Conservation (phyloP, 2,797 vertebrate species). For the Pygocentrus nattereri region DNA sequence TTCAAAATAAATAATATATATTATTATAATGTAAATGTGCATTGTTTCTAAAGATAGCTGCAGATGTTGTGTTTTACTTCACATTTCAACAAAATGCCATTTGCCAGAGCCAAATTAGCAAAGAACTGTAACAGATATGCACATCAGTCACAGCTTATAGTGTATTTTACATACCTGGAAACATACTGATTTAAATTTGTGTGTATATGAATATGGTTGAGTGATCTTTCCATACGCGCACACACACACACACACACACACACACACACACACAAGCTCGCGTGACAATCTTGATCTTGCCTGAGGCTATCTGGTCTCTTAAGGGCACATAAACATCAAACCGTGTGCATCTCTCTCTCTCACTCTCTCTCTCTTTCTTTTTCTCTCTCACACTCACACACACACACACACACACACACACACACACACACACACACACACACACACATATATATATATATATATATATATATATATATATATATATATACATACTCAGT, state of each 20-base stretch:
- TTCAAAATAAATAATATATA: too few relatives aligned
- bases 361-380: slow-evolving; percentile 23
- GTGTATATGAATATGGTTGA: background rate
- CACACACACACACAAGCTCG: slow-evolving; percentile 47
- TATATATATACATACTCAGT: slow-evolving; percentile 14
- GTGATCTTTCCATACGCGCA: background rate
- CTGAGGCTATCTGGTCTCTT: slow-evolving; percentile 57
- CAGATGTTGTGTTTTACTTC: too few relatives aligned
- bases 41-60: too few relatives aligned
- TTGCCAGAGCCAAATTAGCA: too few relatives aligned
- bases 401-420: slow-evolving; percentile 3
- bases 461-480: too few relatives aligned
- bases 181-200: slow-evolving; percentile 3
- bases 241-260: slow-evolving; percentile 34
- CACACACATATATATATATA: too few relatives aligned
- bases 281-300: slow-evolving; percentile 59
- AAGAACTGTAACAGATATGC: background rate
- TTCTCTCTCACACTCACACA: background rate
- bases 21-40: too few relatives aligned
- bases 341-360: slow-evolving; percentile 13
- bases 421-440: too few relatives aligned
- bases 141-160: slow-evolving; percentile 1
- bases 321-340: slow-evolving; percentile 54
- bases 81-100: too few relatives aligned
- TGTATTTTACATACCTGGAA: slow-evolving; percentile 8